Percentiles rank a stretch among this genome's conserved stretches.
phyloP scores from a whole-genome alignment of 2,888 invertebrate genomes.

The Palloptera scutellata region DNA sequence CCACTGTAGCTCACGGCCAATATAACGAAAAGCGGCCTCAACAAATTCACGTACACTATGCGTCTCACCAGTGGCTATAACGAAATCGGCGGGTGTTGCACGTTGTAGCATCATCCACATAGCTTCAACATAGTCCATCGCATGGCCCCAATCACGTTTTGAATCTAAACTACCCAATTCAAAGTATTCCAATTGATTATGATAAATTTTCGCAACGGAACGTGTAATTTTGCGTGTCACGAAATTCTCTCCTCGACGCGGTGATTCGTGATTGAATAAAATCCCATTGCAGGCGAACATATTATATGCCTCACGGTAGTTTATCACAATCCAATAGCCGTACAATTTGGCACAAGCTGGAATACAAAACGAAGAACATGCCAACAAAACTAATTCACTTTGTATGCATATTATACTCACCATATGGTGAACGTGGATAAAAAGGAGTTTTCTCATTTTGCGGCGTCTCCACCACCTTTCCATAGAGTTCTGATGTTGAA shows the following conservation, averaged over 20 bases:
- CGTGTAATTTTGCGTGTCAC: conserved; percentile 98
- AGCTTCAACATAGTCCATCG: conserved; percentile 96
- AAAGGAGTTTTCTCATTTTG: conserved; percentile 96
- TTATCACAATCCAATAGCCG: conserved; percentile 95
- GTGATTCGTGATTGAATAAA: conserved; percentile 96
- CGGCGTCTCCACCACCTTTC: conserved; percentile 90
- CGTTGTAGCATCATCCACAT: conserved; percentile 99
- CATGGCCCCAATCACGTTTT: conserved; percentile 98
- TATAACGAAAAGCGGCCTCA: conserved; percentile 85
- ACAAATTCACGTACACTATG: conserved; percentile 98
- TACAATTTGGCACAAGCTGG: conserved; percentile 97
- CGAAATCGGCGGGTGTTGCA: conserved; percentile 91
- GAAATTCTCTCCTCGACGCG: conserved; percentile 95
- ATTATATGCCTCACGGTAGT: conserved; percentile 93
- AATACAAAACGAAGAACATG: no score
- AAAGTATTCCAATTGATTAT: conserved; percentile 83
- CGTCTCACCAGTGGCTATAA: conserved; percentile 94
- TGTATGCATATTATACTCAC: conserved; percentile 66
- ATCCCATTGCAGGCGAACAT: conserved; percentile 97
- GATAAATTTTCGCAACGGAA: conserved; percentile 93
- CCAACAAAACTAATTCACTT: neutral
- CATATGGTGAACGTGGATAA: conserved; percentile 95
- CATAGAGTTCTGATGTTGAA: conserved; percentile 94
- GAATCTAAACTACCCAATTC: conserved; percentile 96
- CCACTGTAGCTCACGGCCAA: conserved; percentile 86